Evolutionary conservation across 1,140 invertebrate species (phyloP).

Genomic region (Tetramorium alpestre): DNA sequence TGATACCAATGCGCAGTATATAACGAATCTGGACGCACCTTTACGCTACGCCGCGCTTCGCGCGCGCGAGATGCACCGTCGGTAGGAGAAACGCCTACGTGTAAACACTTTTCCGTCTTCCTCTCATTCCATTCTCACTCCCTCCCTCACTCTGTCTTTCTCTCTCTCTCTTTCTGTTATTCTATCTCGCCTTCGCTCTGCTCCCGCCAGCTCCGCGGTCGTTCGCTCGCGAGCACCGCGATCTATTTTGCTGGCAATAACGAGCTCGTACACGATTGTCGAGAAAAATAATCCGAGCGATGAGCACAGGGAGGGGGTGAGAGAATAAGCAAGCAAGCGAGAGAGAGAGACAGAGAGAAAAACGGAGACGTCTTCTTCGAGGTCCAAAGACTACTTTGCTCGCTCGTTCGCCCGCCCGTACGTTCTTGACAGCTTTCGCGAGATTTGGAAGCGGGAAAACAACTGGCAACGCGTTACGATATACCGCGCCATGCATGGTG

Average conservation of each 20-base stretch:
- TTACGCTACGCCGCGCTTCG: slow-evolving; percentile 35
- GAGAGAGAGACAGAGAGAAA: background rate
- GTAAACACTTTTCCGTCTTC: slow-evolving; percentile 40
- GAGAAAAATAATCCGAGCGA: slow-evolving; percentile 41
- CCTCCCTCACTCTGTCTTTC: slow-evolving; percentile 1
- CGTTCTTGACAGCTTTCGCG: slow-evolving; percentile 30
- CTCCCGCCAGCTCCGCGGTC: slow-evolving; percentile 28
- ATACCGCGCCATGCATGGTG: slow-evolving; percentile 15
- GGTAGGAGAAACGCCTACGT: slow-evolving; percentile 50
- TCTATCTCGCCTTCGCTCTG: slow-evolving; percentile 16
- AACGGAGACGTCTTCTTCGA: background rate
- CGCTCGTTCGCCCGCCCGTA: background rate
- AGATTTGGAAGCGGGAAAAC: slow-evolving; percentile 30
- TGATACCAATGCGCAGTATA: background rate
- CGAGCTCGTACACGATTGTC: background rate
- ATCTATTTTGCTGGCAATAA: slow-evolving; percentile 44
- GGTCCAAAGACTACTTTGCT: background rate
- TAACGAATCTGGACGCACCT: slow-evolving; percentile 26
- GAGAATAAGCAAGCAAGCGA: too few relatives aligned
- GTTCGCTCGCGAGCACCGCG: slow-evolving; percentile 13
- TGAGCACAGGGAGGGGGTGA: background rate
- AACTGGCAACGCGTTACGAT: background rate
- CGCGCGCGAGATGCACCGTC: slow-evolving; percentile 44
- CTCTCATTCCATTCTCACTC: background rate
- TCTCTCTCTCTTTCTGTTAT: background rate